Base-by-base conservation (phyloP, 2,888 invertebrate genomes). In the Antheraea yamamai region DNA sequence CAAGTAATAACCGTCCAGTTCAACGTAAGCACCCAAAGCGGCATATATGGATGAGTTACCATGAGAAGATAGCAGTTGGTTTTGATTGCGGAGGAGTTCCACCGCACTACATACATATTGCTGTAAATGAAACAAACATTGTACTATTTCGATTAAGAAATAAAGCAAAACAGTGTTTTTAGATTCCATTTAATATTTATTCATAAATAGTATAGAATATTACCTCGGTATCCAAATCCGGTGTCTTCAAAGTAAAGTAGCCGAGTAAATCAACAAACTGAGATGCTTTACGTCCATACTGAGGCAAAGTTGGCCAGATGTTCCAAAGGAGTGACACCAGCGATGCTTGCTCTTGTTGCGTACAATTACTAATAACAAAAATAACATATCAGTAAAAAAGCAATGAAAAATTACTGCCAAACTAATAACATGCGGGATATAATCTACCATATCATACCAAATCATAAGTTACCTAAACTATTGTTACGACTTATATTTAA, bases 181-280 rank as follows among this genome's bases (percentile, higher is more conserved):
- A 55, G 20, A 18, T 55, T 6, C 16, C 18, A 55, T 23, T 58
- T n/a, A n/a, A 20, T 12, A 47, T 12, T 47, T 12, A 47, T 12
- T 47, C 47, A 47, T 47, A 47, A 0, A 10, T 47, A 47, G 7
- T 20, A 61, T 20, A 2, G 30, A 2, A 30, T 30, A 76, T 78
- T 82, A 95, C 95, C 92, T 96, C 97, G 61, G 96, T 96, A 6
- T 96, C 95, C 75, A 96, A 96, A 77, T 97, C 96, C 2, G 97
- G 96, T 0, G 97, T 98, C 88, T 98, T 98, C 35, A 99, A 95
- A 0, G 99, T 98, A 87, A 99, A 98, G 91, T 98, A 99, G 0
- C 99, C 99, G 10, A 99, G 96, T 0, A 99, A 95, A 90, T 99
- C 99, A 0, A 99, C 99, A 92, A 99, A 99, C 90, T 99, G 99